These are phyloP conservation scores for Cantharis flavilabris DNA, from an alignment of 2,888 invertebrate species.

Conservation along the genomic window DNA sequence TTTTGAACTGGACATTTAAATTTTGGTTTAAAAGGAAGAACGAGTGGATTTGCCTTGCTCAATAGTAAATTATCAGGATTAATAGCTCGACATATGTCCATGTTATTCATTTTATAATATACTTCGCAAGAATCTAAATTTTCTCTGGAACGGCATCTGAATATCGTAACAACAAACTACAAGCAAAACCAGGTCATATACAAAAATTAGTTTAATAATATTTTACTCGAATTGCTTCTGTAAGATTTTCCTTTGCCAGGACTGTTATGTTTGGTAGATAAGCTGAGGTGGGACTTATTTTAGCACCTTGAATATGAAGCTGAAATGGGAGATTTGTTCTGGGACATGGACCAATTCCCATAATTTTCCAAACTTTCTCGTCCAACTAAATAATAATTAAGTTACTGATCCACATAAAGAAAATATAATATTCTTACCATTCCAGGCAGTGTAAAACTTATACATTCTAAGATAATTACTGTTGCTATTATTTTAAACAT, in stretches of 20 bases:
- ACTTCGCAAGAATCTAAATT: not conserved
- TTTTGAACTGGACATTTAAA: not conserved
- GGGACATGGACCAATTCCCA: not conserved
- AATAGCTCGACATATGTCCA: not conserved
- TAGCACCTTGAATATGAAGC: not conserved
- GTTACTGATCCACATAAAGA: too few species aligned
- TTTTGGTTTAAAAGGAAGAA: not conserved
- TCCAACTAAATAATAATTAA: not conserved
- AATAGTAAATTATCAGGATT: not conserved
- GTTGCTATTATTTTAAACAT: too few species aligned
- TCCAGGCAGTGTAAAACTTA: too few species aligned
- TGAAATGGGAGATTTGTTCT: not conserved
- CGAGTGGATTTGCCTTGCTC: not conserved
- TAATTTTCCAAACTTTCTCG: not conserved
- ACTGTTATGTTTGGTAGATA: not conserved
- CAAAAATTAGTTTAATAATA: not conserved
- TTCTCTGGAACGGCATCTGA: not conserved
- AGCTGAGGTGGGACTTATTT: not conserved
- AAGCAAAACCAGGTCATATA: not conserved
- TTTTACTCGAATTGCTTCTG: not conserved
- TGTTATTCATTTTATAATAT: not conserved
- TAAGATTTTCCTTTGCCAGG: not conserved
- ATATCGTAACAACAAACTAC: not conserved
- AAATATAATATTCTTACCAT: too few species aligned
- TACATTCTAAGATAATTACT: too few species aligned